Conservation (phyloP, 2,888 invertebrate genomes). For the Apamea crenata region DNA sequence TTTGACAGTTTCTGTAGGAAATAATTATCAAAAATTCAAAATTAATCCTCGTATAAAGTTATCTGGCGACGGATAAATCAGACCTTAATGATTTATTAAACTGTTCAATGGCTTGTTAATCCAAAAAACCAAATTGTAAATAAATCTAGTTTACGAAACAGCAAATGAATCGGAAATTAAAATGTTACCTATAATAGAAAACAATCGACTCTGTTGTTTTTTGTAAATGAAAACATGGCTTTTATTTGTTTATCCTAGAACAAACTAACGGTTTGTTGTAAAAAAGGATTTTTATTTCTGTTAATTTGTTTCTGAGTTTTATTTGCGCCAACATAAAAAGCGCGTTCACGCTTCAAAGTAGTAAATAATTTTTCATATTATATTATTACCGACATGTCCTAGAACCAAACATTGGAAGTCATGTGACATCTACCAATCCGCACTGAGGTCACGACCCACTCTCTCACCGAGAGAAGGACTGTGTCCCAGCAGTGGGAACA, state of each 20-base stretch:
- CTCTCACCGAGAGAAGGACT: too few species aligned
- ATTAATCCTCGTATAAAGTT: too few species aligned
- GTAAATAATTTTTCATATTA: background rate
- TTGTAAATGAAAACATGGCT: conserved; percentile 3
- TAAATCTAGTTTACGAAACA: background rate
- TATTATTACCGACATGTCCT: too few species aligned
- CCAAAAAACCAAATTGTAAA: background rate
- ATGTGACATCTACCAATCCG: too few species aligned
- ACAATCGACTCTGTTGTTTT: background rate
- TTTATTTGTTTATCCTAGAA: conserved; percentile 11
- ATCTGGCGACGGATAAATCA: too few species aligned
- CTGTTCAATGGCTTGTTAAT: background rate
- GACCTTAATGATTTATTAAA: background rate
- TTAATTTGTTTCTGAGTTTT: background rate
- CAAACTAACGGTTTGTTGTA: background rate
- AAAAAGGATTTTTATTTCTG: background rate
- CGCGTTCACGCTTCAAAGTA: background rate
- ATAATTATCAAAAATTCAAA: too few species aligned
- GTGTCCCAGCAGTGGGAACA: too few species aligned
- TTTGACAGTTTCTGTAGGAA: too few species aligned
- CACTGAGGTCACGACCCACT: too few species aligned
- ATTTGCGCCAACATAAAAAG: background rate
- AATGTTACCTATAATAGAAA: background rate
- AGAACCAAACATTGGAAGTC: too few species aligned
- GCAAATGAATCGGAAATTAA: background rate